These are phyloP conservation scores for Chromobotia macracanthus DNA, from an alignment of 2,797 vertebrate species.

Conservation along the genomic window DNA sequence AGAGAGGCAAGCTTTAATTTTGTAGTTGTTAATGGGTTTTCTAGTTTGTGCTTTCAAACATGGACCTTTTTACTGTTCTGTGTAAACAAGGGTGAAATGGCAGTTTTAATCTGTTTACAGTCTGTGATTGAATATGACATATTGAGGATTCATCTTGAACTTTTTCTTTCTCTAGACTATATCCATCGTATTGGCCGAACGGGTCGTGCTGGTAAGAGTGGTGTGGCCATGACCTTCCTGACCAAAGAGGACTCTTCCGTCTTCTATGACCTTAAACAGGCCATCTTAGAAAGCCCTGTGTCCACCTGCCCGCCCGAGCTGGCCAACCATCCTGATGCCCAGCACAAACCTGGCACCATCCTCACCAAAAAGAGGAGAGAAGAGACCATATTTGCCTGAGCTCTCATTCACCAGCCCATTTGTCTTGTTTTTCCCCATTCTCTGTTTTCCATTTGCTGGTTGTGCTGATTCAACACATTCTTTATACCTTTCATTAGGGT, in stretches of 20 bases:
- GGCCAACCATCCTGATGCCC: slow-evolving; percentile 94
- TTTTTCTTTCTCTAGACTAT: slow-evolving; percentile 81
- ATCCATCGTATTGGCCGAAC: slow-evolving; percentile 98
- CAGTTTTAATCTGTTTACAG: background rate
- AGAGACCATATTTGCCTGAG: slow-evolving; percentile 96
- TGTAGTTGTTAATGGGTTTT: background rate
- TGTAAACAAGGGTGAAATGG: background rate
- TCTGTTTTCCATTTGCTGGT: background rate
- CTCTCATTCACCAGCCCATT: background rate
- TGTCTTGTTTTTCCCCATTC: background rate
- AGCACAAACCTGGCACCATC: slow-evolving; percentile 98
- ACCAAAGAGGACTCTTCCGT: slow-evolving; percentile 95
- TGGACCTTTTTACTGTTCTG: background rate
- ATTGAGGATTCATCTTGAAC: background rate
- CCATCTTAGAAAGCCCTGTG: slow-evolving; percentile 95
- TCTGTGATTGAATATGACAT: background rate
- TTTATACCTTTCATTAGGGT: background rate
- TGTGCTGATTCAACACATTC: background rate
- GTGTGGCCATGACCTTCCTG: slow-evolving; percentile 95
- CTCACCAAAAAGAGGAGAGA: slow-evolving; percentile 98
- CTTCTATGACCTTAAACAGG: slow-evolving; percentile 98
- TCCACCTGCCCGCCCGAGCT: slow-evolving; percentile 96
- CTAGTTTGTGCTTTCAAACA: background rate
- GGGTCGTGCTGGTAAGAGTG: slow-evolving; percentile 95
- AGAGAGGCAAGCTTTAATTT: too few relatives aligned